Evolutionary conservation across 2,797 vertebrate genomes (phyloP), one percentile per base, ranked within the genome.

Genomic region (Eospalax fontanierii): DNA sequence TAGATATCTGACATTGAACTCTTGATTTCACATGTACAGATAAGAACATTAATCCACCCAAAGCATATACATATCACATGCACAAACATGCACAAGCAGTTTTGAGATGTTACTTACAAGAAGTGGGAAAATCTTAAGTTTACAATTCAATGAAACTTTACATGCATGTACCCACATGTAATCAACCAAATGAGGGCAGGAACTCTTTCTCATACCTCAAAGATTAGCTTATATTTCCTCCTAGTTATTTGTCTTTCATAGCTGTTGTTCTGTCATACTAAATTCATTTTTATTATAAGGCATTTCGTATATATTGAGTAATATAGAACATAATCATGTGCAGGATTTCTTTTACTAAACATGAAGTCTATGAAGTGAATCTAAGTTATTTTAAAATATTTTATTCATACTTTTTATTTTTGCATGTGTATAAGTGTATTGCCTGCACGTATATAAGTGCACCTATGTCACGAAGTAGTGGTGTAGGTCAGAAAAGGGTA

Each of bases 331-430:
- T 40, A 21, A 21, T 63, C 65, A 70, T 80, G n/a, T 75, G 3
- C 43, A 19, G 89, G 28, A 70, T 1, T 78, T 78, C 6, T 81
- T 81, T 92, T 90, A 70, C n/a, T 70, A 33, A n/a, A 79, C 57
- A 28, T 87, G n/a, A 75, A 91, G 11, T 86, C 76, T 73, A 54
- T 92, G 21, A 93, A 93, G 38, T 86, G 22, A 87, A 90, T 65
- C 9, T n/a, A 40, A 65, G 19, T 38, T 89, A 6, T 84, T 54
- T 54, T 54, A 54, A 54, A 54, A 54, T 54, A 54, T 9, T 54
- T 54, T 54, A 14, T 54, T 54, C 2, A 14, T 54, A 9, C 9
- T 54, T 54, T 54, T 54, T 54, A 54, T 54, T 54, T 15, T 54
- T 54, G 5, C 11, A 46, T 54, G 12, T 54, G 50, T 54, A 54